phyloP scores from a whole-genome alignment of 2,888 invertebrate species.

The Lysandra bellargus region DNA sequence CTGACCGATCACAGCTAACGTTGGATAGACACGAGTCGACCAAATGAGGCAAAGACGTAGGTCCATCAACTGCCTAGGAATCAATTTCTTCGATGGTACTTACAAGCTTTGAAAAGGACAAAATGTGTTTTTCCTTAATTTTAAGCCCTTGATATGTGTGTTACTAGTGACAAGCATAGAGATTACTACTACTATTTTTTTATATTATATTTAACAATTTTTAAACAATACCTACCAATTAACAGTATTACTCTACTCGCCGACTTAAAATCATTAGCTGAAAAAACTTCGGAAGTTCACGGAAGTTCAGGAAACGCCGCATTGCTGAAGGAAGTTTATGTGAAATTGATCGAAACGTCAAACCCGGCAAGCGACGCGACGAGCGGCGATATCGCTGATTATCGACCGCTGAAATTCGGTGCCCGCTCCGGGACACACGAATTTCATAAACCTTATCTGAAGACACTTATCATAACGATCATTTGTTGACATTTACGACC shows the following conservation, averaged over 20 bases:
- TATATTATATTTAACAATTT: too few relatives aligned
- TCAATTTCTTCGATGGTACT: too few relatives aligned
- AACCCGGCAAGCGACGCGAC: neutral
- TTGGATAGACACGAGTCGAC: too few relatives aligned
- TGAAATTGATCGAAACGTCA: constrained; percentile 7
- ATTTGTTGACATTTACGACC: neutral
- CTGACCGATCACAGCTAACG: too few relatives aligned
- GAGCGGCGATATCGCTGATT: constrained; percentile 31
- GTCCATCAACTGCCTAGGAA: too few relatives aligned
- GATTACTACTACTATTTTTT: too few relatives aligned
- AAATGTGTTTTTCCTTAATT: too few relatives aligned
- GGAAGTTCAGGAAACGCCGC: neutral
- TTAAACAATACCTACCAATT: too few relatives aligned
- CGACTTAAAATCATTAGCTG: neutral
- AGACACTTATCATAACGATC: neutral
- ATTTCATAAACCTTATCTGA: constrained; percentile 6
- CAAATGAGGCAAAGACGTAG: too few relatives aligned
- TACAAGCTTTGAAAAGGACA: too few relatives aligned
- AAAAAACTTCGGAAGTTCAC: neutral
- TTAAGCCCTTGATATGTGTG: too few relatives aligned
- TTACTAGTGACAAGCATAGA: too few relatives aligned
- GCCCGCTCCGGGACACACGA: constrained; percentile 20
- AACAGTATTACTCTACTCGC: neutral
- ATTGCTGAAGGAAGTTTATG: constrained; percentile 26
- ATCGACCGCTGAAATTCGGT: constrained; percentile 32